phyloP scores from a whole-genome alignment of 2,888 invertebrate species.

The Hemithea aestivaria region DNA sequence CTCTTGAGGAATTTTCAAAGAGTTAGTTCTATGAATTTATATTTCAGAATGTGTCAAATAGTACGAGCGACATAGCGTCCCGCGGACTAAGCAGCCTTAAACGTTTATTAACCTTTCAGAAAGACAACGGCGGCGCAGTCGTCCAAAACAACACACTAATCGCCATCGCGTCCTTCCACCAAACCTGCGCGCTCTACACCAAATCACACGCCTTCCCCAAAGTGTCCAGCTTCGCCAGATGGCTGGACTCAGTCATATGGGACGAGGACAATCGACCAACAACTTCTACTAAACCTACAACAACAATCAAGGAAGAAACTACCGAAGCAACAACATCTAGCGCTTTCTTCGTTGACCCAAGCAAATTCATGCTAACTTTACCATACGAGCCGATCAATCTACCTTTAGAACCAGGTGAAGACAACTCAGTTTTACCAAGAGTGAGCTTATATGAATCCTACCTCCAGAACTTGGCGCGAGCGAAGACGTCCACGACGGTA shows the following conservation, averaged over 20 bases:
- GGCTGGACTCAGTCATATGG: constrained; percentile 67
- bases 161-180: constrained; percentile 54
- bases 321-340: constrained; percentile 22
- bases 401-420: constrained; percentile 62
- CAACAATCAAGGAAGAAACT: constrained; percentile 27
- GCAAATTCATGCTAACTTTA: constrained; percentile 55
- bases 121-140: constrained; percentile 68
- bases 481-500: constrained; percentile 47
- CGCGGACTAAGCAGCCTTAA: too few relatives aligned
- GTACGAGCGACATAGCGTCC: too few relatives aligned
- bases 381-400: constrained; percentile 65
- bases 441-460: constrained; percentile 70
- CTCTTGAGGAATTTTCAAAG: too few relatives aligned
- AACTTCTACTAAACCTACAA: constrained; percentile 21
- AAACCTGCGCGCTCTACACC: constrained; percentile 61
- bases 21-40: too few relatives aligned
- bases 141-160: constrained; percentile 65
- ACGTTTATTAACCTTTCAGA: too few relatives aligned
- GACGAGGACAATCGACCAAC: constrained; percentile 58
- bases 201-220: constrained; percentile 67
- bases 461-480: constrained; percentile 47
- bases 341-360: constrained; percentile 40
- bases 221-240: constrained; percentile 51
- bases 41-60: too few relatives aligned
- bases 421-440: constrained; percentile 63